A percentile compares a stretch with the other conserved stretches of the same genome.
Conservation (phyloP, 2,888 invertebrate genomes). For the Sussaba pulchella region DNA sequence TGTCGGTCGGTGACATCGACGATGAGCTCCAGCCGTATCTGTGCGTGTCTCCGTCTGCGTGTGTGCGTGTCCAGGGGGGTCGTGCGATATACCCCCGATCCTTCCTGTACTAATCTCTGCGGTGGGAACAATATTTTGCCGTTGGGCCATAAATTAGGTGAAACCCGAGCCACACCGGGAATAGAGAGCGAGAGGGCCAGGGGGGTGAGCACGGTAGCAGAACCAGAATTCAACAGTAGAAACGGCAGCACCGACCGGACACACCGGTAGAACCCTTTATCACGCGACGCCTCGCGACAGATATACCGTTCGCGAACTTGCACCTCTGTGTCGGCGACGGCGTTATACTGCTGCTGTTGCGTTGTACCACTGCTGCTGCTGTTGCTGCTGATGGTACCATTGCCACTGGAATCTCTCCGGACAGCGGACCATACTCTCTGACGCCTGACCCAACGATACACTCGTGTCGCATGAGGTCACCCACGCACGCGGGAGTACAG, state of each 20-base stretch:
- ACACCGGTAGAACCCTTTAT: conserved; percentile 72
- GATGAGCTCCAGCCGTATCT: conserved; percentile 23
- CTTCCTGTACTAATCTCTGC: conserved; percentile 74
- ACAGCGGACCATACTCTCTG: conserved; percentile 19
- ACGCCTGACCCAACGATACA: conserved; percentile 10
- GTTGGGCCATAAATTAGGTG: conserved; percentile 74
- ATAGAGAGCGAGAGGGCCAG: conserved; percentile 13
- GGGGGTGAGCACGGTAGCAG: too few species aligned
- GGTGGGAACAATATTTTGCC: conserved; percentile 77
- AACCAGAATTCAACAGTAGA: conserved; percentile 52
- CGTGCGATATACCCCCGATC: conserved; percentile 18
- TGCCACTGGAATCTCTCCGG: conserved; percentile 7
- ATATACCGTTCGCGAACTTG: conserved; percentile 74
- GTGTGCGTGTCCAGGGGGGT: not conserved
- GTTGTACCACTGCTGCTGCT: conserved; percentile 34
- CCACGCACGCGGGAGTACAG: not conserved
- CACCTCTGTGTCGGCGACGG: conserved; percentile 62
- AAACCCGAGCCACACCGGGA: conserved; percentile 65
- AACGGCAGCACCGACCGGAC: conserved; percentile 39
- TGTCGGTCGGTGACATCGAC: conserved; percentile 36
- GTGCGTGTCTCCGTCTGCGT: not conserved
- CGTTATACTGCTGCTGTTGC: conserved; percentile 33
- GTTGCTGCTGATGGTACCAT: conserved; percentile 36
- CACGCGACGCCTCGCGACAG: conserved; percentile 73
- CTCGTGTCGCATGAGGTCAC: not conserved